These are phyloP conservation scores for Arizona elegans DNA, from an alignment of 2,113 vertebrate genomes.

Conservation along the genomic window DNA sequence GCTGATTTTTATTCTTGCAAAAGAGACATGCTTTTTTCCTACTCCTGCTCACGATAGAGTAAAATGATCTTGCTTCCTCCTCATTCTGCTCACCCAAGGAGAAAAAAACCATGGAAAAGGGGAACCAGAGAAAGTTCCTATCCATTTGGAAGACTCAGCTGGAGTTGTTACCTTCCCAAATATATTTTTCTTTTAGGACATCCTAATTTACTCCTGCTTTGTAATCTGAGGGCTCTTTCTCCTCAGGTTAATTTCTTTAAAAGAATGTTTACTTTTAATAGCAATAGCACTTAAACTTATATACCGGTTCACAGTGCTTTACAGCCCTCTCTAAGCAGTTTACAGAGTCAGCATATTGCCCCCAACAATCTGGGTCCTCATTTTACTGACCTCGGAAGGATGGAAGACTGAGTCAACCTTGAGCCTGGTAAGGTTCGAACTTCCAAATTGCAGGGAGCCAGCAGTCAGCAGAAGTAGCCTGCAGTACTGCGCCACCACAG, in stretches of 20 bases:
- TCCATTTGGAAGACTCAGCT: not conserved
- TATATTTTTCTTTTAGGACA: not conserved
- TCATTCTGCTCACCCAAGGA: not conserved
- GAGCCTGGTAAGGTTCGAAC: too few species aligned
- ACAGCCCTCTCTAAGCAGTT: too few species aligned
- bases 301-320: too few species aligned
- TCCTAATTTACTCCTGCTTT: not conserved
- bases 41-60: not conserved
- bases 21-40: fast-evolving
- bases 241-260: not conserved
- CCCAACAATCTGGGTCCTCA: too few species aligned
- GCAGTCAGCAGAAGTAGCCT: too few species aligned
- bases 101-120: not conserved
- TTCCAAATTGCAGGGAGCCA: too few species aligned
- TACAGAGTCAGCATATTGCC: too few species aligned
- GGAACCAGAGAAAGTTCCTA: not conserved
- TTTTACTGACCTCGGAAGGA: too few species aligned
- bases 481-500: too few species aligned
- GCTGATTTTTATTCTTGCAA: not conserved
- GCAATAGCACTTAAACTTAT: too few species aligned
- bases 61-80: not conserved
- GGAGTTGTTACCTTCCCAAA: not conserved
- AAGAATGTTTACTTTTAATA: not conserved
- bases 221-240: too few species aligned
- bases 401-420: too few species aligned